A percentile compares a stretch with the other conserved stretches of the same genome.
phyloP scores from a whole-genome alignment of 2,888 invertebrate genomes.

The Papilio elwesi region DNA sequence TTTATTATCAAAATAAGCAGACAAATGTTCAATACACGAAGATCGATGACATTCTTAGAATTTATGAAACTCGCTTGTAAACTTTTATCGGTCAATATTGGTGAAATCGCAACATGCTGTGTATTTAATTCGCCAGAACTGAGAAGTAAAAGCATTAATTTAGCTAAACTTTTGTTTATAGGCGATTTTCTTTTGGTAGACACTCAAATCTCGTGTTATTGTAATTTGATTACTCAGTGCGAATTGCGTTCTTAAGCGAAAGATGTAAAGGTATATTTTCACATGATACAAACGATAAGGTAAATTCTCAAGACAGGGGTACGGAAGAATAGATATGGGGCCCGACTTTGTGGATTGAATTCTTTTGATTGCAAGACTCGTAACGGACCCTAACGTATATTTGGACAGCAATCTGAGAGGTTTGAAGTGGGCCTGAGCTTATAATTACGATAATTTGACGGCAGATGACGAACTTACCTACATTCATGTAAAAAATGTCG shows the following conservation, averaged over 20 bases:
- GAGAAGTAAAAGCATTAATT: constrained; percentile 72
- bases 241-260: constrained; percentile 44
- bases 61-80: background rate
- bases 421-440: constrained; percentile 78
- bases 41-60: constrained; percentile 1
- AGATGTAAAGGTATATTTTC: constrained; percentile 49
- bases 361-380: constrained; percentile 75
- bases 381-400: constrained; percentile 84
- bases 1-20: background rate
- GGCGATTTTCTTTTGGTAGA: constrained; percentile 76
- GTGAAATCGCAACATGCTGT: constrained; percentile 55
- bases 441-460: constrained; percentile 81
- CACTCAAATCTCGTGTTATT: constrained; percentile 66
- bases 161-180: constrained; percentile 81
- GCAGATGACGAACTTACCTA: constrained; percentile 68
- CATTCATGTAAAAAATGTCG: constrained; percentile 11
- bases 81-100: constrained; percentile 22
- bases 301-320: constrained; percentile 61
- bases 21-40: background rate
- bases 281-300: constrained; percentile 32
- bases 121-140: constrained; percentile 50
- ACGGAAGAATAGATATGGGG: constrained; percentile 82
- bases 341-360: constrained; percentile 73
- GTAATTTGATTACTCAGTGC: constrained; percentile 2
- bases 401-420: constrained; percentile 82